Conservation (phyloP, 2,888 invertebrate species). For the Acronicta psi region DNA sequence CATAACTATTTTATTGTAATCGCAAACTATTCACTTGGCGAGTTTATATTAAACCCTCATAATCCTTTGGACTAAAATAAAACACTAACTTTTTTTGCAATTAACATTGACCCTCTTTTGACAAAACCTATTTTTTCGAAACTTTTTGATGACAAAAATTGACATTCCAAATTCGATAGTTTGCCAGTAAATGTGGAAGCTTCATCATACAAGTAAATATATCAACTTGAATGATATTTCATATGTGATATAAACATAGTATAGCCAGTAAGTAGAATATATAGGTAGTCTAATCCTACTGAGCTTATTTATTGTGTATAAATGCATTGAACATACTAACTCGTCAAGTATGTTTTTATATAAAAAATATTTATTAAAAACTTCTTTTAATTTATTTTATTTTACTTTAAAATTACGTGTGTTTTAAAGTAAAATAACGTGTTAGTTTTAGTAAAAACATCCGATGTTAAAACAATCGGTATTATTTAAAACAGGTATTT, state of each 20-base stretch:
- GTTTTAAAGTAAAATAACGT: constrained; percentile 71
- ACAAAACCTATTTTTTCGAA: constrained; percentile 41
- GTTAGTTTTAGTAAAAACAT: constrained; percentile 71
- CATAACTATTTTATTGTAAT: constrained; percentile 38
- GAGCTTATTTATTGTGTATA: constrained; percentile 67
- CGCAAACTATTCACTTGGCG: constrained; percentile 70
- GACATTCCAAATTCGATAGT: constrained; percentile 75
- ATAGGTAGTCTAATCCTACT: constrained; percentile 65
- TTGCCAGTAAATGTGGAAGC: constrained; percentile 72
- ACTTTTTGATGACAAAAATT: constrained; percentile 46
- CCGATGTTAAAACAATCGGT: constrained; percentile 76
- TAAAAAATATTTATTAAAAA: constrained; percentile 78
- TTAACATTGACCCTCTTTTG: constrained; percentile 52
- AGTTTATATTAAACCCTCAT: constrained; percentile 38
- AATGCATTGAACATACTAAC: constrained; percentile 68
- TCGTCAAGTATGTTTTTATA: constrained; percentile 66
- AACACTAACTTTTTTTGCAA: constrained; percentile 31
- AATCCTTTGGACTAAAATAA: constrained; percentile 26
- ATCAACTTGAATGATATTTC: constrained; percentile 84
- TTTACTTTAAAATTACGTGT: constrained; percentile 68
- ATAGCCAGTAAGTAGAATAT: constrained; percentile 74
- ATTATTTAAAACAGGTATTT: constrained; percentile 66
- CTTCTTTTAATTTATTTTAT: constrained; percentile 72
- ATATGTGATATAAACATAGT: constrained; percentile 87
- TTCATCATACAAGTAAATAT: constrained; percentile 74